Evolutionary conservation across 2,797 vertebrate genomes (phyloP).

Genomic region (Cossypha polioptera): DNA sequence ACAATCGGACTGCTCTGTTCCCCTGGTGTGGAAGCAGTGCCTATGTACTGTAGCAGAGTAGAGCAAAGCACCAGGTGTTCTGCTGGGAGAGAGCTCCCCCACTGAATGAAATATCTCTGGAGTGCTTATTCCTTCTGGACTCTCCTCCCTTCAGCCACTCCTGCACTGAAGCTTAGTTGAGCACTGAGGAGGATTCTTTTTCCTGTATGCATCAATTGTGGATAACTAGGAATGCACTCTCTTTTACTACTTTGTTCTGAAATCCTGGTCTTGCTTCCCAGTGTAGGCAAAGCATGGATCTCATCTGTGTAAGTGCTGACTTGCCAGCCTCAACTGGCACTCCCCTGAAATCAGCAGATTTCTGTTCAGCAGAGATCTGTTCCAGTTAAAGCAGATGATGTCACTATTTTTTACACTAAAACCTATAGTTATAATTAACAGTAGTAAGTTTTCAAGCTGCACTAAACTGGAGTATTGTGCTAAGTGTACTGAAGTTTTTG

Average conservation of each 20-base stretch:
- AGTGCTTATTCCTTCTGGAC: not conserved
- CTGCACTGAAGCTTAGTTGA: not conserved
- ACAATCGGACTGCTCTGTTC: fast-evolving
- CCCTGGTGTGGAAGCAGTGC: not conserved
- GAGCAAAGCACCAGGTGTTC: not conserved
- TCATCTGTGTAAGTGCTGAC: not conserved
- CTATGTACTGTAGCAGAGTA: not conserved
- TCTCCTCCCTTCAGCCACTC: not conserved
- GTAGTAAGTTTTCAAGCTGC: not conserved
- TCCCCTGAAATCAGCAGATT: not conserved
- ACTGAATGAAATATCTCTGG: not conserved
- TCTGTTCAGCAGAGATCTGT: not conserved
- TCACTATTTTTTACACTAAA: not conserved
- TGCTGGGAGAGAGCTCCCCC: not conserved
- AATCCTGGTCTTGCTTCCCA: not conserved
- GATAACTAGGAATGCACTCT: not conserved
- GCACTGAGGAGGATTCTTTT: not conserved
- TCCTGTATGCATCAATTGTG: not conserved
- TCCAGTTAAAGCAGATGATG: not conserved
- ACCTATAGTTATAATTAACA: not conserved
- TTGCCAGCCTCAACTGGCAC: not conserved
- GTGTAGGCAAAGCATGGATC: not conserved
- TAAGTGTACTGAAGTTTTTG: not conserved
- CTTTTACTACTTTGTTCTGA: not conserved
- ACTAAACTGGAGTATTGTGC: not conserved